Conservation (phyloP, 2,113 vertebrate species). For the Numenius arquata region DNA sequence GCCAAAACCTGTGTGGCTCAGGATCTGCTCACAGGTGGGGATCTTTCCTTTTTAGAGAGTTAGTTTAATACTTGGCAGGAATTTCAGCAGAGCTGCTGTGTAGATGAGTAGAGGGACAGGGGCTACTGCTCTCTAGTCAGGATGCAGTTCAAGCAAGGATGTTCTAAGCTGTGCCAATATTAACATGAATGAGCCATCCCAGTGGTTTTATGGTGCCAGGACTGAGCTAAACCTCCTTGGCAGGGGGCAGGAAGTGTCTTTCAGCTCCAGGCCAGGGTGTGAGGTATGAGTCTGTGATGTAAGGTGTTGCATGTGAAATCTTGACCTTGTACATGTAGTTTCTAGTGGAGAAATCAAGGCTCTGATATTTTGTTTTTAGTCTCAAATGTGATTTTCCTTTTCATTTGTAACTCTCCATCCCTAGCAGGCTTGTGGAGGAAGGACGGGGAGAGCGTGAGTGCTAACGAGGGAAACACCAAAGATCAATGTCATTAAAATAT, state of each 20-base stretch:
- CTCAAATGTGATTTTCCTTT: slow-evolving; percentile 83
- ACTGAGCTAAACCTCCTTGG: slow-evolving; percentile 53
- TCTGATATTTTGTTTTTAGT: slow-evolving; percentile 79
- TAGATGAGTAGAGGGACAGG: slow-evolving; percentile 20
- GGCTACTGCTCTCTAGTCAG: neutral
- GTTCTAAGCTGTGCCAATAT: slow-evolving; percentile 65
- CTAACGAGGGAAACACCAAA: slow-evolving; percentile 83
- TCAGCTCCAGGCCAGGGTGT: slow-evolving; percentile 71
- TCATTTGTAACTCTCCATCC: slow-evolving; percentile 81
- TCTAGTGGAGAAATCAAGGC: slow-evolving; percentile 81
- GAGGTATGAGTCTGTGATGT: slow-evolving; percentile 79
- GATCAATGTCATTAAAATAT: slow-evolving; percentile 83
- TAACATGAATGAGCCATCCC: slow-evolving; percentile 44
- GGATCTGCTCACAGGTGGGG: neutral
- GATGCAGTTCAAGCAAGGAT: neutral
- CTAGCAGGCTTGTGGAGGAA: slow-evolving; percentile 73
- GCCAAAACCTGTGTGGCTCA: neutral
- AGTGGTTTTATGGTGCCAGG: slow-evolving; percentile 54
- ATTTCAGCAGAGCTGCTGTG: neutral
- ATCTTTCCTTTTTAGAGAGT: slow-evolving; percentile 23
- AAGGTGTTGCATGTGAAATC: slow-evolving; percentile 85
- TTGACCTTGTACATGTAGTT: slow-evolving; percentile 81
- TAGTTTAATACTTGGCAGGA: slow-evolving; percentile 32
- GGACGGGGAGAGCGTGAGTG: slow-evolving; percentile 73
- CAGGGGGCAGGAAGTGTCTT: slow-evolving; percentile 27